These are phyloP conservation scores for Grus americana DNA, from an alignment of 2,113 vertebrate genomes.

Conservation along the genomic window DNA sequence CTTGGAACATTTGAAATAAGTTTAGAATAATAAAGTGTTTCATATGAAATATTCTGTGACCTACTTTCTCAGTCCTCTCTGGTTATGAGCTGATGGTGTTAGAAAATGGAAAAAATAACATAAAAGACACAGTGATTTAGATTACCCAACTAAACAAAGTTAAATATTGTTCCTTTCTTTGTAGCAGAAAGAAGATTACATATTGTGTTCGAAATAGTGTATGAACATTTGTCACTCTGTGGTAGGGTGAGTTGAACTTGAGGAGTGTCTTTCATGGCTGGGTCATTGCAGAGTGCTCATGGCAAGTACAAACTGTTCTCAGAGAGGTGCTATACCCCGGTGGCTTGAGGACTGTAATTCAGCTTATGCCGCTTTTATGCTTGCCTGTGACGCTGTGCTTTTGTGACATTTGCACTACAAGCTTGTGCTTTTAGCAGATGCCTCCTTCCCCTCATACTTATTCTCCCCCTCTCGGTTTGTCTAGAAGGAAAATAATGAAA, in stretches of 20 bases:
- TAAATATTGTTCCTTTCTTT: background rate
- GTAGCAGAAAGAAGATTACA: background rate
- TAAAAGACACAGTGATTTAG: background rate
- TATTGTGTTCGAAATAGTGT: background rate
- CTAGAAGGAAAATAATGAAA: background rate
- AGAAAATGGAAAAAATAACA: background rate
- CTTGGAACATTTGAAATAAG: slow-evolving; percentile 19
- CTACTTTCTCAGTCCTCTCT: background rate
- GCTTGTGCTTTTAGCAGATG: background rate
- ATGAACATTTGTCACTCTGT: background rate
- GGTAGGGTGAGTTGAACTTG: background rate
- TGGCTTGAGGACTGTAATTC: background rate
- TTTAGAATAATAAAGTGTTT: slow-evolving; percentile 10
- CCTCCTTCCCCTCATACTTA: background rate
- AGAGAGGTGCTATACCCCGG: background rate
- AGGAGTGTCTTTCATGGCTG: background rate
- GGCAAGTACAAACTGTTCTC: background rate
- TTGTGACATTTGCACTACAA: background rate
- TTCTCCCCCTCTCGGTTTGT: background rate
- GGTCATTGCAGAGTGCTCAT: background rate
- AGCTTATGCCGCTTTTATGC: background rate
- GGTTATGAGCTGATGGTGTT: background rate
- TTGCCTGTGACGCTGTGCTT: background rate
- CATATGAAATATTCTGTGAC: slow-evolving; percentile 21
- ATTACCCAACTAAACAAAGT: background rate